A percentile compares a stretch with the other conserved stretches of the same genome.
Evolutionary conservation across 2,888 invertebrate species (phyloP).

Genomic region (Zelleria hepariella): DNA sequence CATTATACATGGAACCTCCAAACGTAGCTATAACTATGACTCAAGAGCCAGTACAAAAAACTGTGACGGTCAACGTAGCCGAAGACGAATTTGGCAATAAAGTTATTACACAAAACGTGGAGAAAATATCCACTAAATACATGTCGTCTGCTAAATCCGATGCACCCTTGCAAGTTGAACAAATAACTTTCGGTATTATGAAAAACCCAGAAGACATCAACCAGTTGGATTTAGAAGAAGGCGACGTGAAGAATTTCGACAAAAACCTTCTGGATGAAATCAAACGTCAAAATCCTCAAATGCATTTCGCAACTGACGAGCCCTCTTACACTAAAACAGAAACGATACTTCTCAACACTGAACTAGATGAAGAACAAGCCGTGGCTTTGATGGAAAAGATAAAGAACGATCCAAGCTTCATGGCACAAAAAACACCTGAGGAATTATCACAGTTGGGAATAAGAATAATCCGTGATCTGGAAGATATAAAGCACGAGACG

Average conservation of each 20-base stretch:
- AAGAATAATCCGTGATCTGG: slow-evolving; percentile 51
- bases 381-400: slow-evolving; percentile 59
- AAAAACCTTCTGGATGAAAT: slow-evolving; percentile 56
- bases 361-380: slow-evolving; percentile 60
- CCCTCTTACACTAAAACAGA: slow-evolving; percentile 62
- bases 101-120: slow-evolving; percentile 62
- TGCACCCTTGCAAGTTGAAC: slow-evolving; percentile 62
- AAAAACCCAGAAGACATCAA: slow-evolving; percentile 49
- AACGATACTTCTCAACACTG: slow-evolving; percentile 67
- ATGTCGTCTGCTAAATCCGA: slow-evolving; percentile 44
- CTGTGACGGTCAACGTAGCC: slow-evolving; percentile 61
- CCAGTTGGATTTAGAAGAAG: slow-evolving; percentile 54
- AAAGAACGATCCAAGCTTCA: slow-evolving; percentile 60
- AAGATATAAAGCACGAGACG: slow-evolving; percentile 44
- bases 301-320: slow-evolving; percentile 59
- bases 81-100: slow-evolving; percentile 67
- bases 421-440: slow-evolving; percentile 58
- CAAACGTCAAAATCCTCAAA: slow-evolving; percentile 57
- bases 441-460: slow-evolving; percentile 58
- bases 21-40: slow-evolving; percentile 60
- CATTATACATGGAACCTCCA: slow-evolving; percentile 60
- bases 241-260: slow-evolving; percentile 55
- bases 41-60: slow-evolving; percentile 63
- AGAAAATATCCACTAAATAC: slow-evolving; percentile 56
- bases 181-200: slow-evolving; percentile 58